Percentiles rank a stretch among this genome's conserved stretches.
Conservation (phyloP, 1,140 invertebrate genomes). For the Arctopsyche grandis region DNA sequence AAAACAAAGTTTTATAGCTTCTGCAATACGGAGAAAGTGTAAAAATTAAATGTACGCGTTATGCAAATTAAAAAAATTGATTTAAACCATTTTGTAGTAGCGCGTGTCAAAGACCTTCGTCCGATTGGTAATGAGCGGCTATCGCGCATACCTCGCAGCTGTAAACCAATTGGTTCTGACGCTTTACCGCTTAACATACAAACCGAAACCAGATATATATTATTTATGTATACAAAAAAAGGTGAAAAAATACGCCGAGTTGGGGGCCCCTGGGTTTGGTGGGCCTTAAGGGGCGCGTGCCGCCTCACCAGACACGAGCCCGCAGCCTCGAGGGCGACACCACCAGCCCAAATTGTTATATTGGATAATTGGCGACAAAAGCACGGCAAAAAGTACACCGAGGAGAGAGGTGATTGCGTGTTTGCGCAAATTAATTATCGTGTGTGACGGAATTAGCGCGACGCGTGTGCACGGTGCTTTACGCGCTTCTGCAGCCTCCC, state of each 20-base stretch:
- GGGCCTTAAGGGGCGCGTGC: constrained; percentile 2
- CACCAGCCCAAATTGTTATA: background rate
- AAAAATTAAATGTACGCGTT: background rate
- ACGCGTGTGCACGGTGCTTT: too few relatives aligned
- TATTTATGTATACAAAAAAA: background rate
- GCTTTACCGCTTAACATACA: background rate
- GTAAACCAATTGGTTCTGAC: background rate
- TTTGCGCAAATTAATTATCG: too few relatives aligned
- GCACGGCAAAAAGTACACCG: too few relatives aligned
- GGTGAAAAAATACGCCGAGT: background rate
- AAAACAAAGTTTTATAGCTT: too few relatives aligned
- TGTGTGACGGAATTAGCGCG: too few relatives aligned
- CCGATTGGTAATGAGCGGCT: too few relatives aligned
- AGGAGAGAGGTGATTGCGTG: too few relatives aligned
- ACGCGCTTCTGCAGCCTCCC: too few relatives aligned
- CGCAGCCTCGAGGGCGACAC: background rate
- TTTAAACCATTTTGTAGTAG: background rate
- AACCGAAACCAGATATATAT: background rate
- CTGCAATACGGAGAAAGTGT: too few relatives aligned
- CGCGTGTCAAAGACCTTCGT: background rate
- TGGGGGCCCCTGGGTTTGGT: background rate
- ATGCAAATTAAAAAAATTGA: background rate
- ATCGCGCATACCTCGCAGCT: background rate
- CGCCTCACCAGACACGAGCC: background rate
- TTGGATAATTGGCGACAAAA: background rate